Evolutionary conservation across 2,888 invertebrate species (phyloP).

Genomic region (Sminthurides aquaticus): DNA sequence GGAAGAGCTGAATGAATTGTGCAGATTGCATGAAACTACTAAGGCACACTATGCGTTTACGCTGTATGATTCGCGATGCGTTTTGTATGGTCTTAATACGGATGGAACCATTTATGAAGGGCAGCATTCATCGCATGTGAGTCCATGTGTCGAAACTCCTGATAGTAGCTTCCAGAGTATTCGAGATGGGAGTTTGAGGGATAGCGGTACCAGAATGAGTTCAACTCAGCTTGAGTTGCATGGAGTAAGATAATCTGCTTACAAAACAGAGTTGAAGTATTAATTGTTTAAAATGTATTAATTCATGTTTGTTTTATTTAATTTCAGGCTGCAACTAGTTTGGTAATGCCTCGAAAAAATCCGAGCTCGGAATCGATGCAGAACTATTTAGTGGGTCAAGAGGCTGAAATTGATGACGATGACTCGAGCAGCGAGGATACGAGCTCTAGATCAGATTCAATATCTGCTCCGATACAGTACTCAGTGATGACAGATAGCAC

Average conservation of each 20-base stretch:
- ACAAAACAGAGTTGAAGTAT: too few species aligned
- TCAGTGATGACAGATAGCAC: constrained; percentile 29
- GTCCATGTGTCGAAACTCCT: constrained; percentile 30
- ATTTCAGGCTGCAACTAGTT: constrained; percentile 58
- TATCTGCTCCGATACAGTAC: constrained; percentile 39
- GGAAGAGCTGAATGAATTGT: constrained; percentile 76
- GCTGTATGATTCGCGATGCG: constrained; percentile 75
- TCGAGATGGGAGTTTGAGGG: neutral
- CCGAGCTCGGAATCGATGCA: constrained; percentile 39
- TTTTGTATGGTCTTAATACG: constrained; percentile 65
- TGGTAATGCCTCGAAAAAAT: constrained; percentile 30
- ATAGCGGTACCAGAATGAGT: neutral
- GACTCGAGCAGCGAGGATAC: constrained; percentile 39
- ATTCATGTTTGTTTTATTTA: constrained; percentile 76
- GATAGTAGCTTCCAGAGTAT: constrained; percentile 20
- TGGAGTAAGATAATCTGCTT: constrained; percentile 2
- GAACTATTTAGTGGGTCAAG: constrained; percentile 32
- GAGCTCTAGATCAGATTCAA: constrained; percentile 35
- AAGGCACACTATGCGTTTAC: constrained; percentile 81
- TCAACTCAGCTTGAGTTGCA: neutral
- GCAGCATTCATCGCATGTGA: constrained; percentile 39
- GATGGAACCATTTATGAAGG: constrained; percentile 45
- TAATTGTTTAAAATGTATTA: constrained; percentile 66
- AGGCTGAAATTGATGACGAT: constrained; percentile 22
- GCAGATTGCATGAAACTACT: constrained; percentile 75